Percentiles rank a stretch among this genome's conserved stretches.
phyloP scores from a whole-genome alignment of 2,113 vertebrate species.

The Mustela lutreola region DNA sequence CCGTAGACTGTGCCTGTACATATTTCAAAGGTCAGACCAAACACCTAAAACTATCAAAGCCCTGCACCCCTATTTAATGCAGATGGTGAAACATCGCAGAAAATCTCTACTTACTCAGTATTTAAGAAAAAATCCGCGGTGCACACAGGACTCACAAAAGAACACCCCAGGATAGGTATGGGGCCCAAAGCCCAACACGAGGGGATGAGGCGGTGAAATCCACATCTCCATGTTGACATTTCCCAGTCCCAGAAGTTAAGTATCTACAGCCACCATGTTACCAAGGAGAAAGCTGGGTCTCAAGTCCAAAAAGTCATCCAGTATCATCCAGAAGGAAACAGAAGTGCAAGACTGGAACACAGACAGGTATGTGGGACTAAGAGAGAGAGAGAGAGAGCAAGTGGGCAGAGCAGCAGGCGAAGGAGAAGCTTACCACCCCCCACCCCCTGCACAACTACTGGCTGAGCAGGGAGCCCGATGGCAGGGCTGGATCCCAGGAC shows the following conservation, averaged over 20 bases:
- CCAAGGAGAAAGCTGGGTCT: not conserved
- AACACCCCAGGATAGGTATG: fast-evolving
- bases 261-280: fast-evolving
- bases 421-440: not conserved
- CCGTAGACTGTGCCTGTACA: fast-evolving
- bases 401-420: not conserved
- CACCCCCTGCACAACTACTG: not conserved
- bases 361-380: not conserved
- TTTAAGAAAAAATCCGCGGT: not conserved
- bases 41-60: not conserved
- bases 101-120: not conserved
- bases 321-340: not conserved
- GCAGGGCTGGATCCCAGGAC: not conserved
- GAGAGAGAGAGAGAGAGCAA: not conserved
- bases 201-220: fast-evolving
- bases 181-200: not conserved
- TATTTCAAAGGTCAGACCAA: not conserved
- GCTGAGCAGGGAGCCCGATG: not conserved
- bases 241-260: not conserved
- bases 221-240: not conserved
- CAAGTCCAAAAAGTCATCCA: not conserved
- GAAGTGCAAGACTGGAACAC: not conserved
- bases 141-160: not conserved
- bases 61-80: not conserved
- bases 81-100: not conserved